Evolutionary conservation across 2,888 invertebrate species (phyloP), one percentile per base, ranked within the genome.

Genomic region (Caenorhabditis uteleia): DNA sequence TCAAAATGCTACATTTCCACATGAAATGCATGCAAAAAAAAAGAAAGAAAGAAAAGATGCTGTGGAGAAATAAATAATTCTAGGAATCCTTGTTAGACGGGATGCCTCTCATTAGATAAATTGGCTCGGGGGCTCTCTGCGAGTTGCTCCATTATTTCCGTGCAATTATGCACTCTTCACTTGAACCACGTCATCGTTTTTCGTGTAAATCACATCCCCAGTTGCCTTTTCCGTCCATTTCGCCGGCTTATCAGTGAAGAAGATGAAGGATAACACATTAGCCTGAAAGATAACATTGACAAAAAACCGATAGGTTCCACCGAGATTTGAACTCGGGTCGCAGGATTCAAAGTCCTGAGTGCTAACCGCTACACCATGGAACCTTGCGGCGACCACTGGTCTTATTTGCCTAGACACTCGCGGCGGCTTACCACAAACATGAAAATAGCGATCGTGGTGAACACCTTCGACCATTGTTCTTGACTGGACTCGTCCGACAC

Each of bases 331-430:
- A 72, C 74, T 72, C 72, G 60, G 56, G 71, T 74, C 72, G 72
- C 74, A 70, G 74, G 74, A 72, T 72, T 72, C 70, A 72, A 57
- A 74, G 74, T 72, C 74, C 72, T 70, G 68, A 68, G 72, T 75
- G 72, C 72, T 75, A 72, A 73, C 72, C 72, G 46, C 72, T 75
- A 73, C 75, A 72, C 71, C 74, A 71, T 60, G 66, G 66, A 60
- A 66, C 66, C 66, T n/a, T n/a, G n/a, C n/a, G n/a, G n/a, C n/a
- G n/a, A 33, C 33, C 33, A 33, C 10, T 12, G 14, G 14, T 10
- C 14, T 33, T 10, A 33, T 12, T 12, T 12, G 10, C 33, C 33
- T 14, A 33, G 33, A 33, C 10, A 39, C 14, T 20, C 12, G n/a
- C n/a, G n/a, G n/a, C n/a, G n/a, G n/a, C n/a, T n/a, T 38, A 65